Base-by-base conservation (phyloP, 2,888 invertebrate genomes). In the Taenaris catops region DNA sequence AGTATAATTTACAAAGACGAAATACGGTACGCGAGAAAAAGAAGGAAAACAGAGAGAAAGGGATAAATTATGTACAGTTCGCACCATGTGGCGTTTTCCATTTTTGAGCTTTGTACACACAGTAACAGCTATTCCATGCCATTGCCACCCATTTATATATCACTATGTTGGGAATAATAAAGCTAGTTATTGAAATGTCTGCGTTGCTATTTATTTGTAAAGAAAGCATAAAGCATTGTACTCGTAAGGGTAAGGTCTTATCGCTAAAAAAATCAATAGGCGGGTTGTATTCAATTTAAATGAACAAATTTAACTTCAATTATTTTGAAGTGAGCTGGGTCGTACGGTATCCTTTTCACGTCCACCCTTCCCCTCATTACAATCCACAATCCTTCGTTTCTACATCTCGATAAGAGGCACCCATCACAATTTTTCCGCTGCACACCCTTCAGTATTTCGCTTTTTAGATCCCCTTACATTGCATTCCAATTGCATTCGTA, bases 251-350 rank as follows among this genome's bases (percentile, higher is more conserved):
- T 23, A 23, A 25, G 23, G 18, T 33, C 17, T 34, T 44, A 49
- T 47, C 46, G 44, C 46, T 41, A 44, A 36, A n/a, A n/a, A 41
- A 46, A 46, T 48, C 41, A 44, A 47, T 45, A 42, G 46, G 35
- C 32, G 32, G 37, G 37, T 36, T 36, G 42, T 46, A 59, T 62
- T 71, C 69, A 71, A 78, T 78, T 81, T 71, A 74, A 81, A 79
- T 74, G 73, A 74, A 76, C 78, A 81, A 83, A 83, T 84, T 84
- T 81, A 79, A 80, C 76, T 83, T 83, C 76, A 81, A 86, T 84
- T 84, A 84, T 76, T 79, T 73, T 83, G 68, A 81, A 84, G 80
- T 73, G 75, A 75, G 68, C 60, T 57, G 69, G 67, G 66, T 63
- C 63, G 66, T 58, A 64, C 63, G 70, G 73, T 76, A 80, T 80